Base-by-base conservation (phyloP, 2,113 vertebrate genomes). In the Tor tambroides region DNA sequence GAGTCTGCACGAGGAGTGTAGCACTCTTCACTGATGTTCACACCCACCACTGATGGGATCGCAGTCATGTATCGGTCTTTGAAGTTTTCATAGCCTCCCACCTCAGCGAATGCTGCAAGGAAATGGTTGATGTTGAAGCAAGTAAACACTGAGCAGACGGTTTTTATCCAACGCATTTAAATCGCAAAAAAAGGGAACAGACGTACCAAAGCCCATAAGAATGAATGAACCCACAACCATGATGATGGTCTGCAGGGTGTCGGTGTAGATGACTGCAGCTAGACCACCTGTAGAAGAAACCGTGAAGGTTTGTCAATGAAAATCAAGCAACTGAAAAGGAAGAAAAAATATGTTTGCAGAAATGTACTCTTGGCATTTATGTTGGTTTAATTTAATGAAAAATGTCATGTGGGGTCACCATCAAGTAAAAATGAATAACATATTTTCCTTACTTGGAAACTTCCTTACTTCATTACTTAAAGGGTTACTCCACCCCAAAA, bases 241-340 rank as follows among this genome's bases (percentile, higher is more conserved):
- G 91, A 99, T 99, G 32, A 92, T 38, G 0, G 98, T 98, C 90
- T 99, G 98, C 56, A 99, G 89, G 2, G 98, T 96, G 91, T 99
- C 98, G 0, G 98, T 99, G 94, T 99, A 99, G 91, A 99, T 99
- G 89, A 99, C 98, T 49, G 98, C 98, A 1, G 98, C 97, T 85
- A 99, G 91, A 77, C 98, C 98, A 91, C 98, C 98, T 98, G 81
- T 11, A 78, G 46, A 67, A 35, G 21, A 74, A 65, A 46, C 4
- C 8, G 7, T 35, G 7, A 78, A 54, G 26, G 23, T 41, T 38
- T 63, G 12, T 41, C 1, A 19, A 46, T 1, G 3, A 41, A 69
- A 67, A 67, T 30, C 12, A 65, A 65, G 26, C 9, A 28, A 65
- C 12, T 65, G 63, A 14, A 65, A 65, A 41, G 38, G 6, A 41